Base-by-base conservation (phyloP, 2,797 vertebrate genomes). In the Sarcoramphus papa region DNA sequence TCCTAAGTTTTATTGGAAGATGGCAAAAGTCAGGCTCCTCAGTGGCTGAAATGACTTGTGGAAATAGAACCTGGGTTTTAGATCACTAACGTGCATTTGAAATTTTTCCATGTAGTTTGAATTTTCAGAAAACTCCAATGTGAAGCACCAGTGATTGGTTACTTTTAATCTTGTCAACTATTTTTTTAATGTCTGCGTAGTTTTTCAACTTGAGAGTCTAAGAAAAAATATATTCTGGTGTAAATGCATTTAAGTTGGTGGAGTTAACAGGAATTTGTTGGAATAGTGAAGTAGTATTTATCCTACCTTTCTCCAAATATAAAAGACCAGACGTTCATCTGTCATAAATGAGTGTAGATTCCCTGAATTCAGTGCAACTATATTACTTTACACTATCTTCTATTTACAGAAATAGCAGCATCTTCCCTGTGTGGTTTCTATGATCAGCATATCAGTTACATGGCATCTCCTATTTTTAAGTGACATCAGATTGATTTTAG, bases 401-500 rank as follows among this genome's bases (percentile, higher is more conserved):
- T 85, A 31, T 47, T 75, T 73, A 72, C 47, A 95, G 88, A 92
- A 95, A 69, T 83, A 96, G 69, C 78, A 73, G 50, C 41, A 10
- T 70, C 73, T 57, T 84, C 67, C 37, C 11, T 8, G 14, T 33
- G 54, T 68, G 76, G 12, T 75, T 88, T 86, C 88, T 67, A 1
- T 40, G 79, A 73, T 90, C 82, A 88, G 50, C 18, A 1, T 62
- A 54, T 75, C 73, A 65, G 54, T 91, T 77, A 75, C 9, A 7
- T 56, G 16, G n/a, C 0, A 1, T 35, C 73, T 92, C 88, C 85
- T 90, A 68, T 95, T 93, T 94, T 96, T 92, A 96, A 88, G 87
- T 88, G 94, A 87, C 86, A 89, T 78, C 67, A 78, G 77, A 67
- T 85, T 91, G 92, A 93, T 91, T 94, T 86, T 93, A 76, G 70